These are phyloP conservation scores for Neomorphus geoffroyi DNA, from an alignment of 2,797 vertebrate species.

Conservation along the genomic window DNA sequence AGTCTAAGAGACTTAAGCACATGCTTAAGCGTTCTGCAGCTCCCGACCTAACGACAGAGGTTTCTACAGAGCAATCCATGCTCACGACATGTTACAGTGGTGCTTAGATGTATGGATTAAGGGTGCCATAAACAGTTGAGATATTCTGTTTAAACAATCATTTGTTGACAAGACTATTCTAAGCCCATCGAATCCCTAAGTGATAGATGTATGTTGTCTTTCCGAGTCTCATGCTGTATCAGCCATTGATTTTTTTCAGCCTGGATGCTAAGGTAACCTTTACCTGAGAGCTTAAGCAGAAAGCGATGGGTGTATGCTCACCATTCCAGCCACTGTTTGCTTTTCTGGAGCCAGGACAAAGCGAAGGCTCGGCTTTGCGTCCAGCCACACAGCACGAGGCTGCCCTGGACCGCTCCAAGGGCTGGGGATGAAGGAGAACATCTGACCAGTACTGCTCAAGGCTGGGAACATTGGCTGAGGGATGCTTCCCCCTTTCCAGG, in stretches of 20 bases:
- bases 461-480: accelerated
- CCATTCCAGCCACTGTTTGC: constrained; percentile 5
- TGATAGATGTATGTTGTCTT: constrained; percentile 74
- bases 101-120: constrained; percentile 61
- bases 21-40: constrained; percentile 48
- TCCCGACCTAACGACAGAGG: constrained; percentile 29
- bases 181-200: constrained; percentile 72
- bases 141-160: constrained; percentile 71
- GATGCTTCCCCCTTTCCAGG: background rate
- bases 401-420: background rate
- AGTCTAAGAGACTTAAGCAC: constrained; percentile 66
- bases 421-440: background rate
- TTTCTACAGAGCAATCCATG: constrained; percentile 8
- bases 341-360: background rate
- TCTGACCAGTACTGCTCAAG: accelerated
- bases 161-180: constrained; percentile 75
- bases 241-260: constrained; percentile 69
- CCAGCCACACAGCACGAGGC: accelerated
- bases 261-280: constrained; percentile 70
- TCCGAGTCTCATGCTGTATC: constrained; percentile 59
- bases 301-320: background rate
- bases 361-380: background rate
- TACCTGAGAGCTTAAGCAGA: constrained; percentile 60
- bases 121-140: constrained; percentile 62
- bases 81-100: background rate